phyloP scores from a whole-genome alignment of 2,113 vertebrate species.

The Corythoichthys haematopterus region DNA sequence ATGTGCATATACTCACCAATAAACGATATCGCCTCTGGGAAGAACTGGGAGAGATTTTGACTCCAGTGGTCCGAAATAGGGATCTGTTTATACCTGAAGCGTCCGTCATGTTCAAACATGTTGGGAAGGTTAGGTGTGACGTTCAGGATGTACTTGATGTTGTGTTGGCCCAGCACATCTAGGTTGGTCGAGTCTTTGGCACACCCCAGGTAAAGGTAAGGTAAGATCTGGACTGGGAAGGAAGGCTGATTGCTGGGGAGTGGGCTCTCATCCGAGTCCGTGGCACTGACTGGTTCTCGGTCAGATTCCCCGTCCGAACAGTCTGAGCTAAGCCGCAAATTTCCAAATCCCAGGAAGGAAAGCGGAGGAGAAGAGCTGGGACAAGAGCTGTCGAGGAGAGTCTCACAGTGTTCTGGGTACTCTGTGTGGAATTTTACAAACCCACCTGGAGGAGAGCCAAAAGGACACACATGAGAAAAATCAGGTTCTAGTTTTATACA shows the following conservation, averaged over 20 bases:
- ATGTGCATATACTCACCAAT: conserved; percentile 73
- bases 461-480: conserved; percentile 11
- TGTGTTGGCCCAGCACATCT: conserved; percentile 77
- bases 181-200: conserved; percentile 83
- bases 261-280: conserved; percentile 77
- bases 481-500: not conserved
- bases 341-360: conserved; percentile 79
- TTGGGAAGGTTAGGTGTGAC: conserved; percentile 88
- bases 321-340: conserved; percentile 78
- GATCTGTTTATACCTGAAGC: conserved; percentile 87
- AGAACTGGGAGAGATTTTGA: conserved; percentile 86
- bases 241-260: conserved; percentile 72
- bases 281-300: conserved; percentile 74
- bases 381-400: conserved; percentile 70
- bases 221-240: conserved; percentile 85
- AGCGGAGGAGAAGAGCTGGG: conserved; percentile 70
- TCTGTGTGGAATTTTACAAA: conserved; percentile 83
- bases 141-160: conserved; percentile 86
- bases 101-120: conserved; percentile 82
- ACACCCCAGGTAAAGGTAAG: conserved; percentile 85
- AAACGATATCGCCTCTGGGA: conserved; percentile 85
- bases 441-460: conserved; percentile 71
- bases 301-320: conserved; percentile 80
- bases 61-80: conserved; percentile 90
- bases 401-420: conserved; percentile 83